Evolutionary conservation across 1,140 invertebrate species (phyloP), one percentile per base, ranked within the genome.

Genomic region (Leucophenga varia): DNA sequence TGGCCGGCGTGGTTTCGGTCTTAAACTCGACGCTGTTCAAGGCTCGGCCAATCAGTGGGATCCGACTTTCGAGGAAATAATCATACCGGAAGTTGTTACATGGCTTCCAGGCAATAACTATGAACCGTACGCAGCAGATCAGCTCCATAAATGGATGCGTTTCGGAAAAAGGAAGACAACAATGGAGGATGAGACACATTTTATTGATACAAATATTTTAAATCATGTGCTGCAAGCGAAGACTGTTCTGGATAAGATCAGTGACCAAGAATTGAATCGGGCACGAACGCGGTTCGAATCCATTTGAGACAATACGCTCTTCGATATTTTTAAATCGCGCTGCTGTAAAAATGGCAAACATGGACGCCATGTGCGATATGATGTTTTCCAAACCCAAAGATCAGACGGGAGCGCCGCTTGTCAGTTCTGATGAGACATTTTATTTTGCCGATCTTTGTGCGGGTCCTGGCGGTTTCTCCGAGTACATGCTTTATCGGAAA

Each of bases 361-460:
- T 98, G 59, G 94, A 98, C 79, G 85, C 84, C 36, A 83, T 89
- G 14, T 90, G 90, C 69, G 84, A 92, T 70, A 94, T 88, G 69
- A 92, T 94, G 83, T 95, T 98, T 61, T 95, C 93, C 2, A 77
- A 85, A 28, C 89, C 92, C 10, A 81, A 81, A 58, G 77, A 82
- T 57, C 74, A 71, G 61, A 74, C 77, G 47, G 68, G 73, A 8
- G 49, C 72, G 36, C 52, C 61, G 19, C 50, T 67, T 1, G 57
- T 84, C 9, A 60, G 80, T 37, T 73, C 78, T 3, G 76, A 79
- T 28, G 80, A 84, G 34, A 58, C 82, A 6, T 49, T 84, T 8
- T 97, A 94, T 72, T 98, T 98, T 81, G 93, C 93, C 39, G 95
- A 98, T 79, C 86, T 98, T 4, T 98, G 95, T 79, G 94, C 94